phyloP scores from a whole-genome alignment of 2,888 invertebrate genomes.

The Drosophila kuntzei region DNA sequence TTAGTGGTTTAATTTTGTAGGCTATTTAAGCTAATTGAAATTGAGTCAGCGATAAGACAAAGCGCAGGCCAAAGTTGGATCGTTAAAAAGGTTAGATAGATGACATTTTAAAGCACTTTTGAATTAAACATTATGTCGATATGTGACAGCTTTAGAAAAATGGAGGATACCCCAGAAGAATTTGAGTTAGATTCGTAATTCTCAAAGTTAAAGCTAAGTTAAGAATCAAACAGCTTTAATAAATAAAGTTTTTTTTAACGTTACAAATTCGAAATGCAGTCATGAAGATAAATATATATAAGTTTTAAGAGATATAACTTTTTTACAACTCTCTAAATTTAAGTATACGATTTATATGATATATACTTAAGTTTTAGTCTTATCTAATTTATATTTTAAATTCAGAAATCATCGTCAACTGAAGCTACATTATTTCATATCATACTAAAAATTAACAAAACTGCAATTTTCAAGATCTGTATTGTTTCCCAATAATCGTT shows the following conservation, averaged over 20 bases:
- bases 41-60: constrained; percentile 35
- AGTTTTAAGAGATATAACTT: too few species aligned
- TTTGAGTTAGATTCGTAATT: not conserved
- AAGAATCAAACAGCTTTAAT: too few species aligned
- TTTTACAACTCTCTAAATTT: too few species aligned
- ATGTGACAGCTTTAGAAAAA: not conserved
- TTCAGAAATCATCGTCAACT: too few species aligned
- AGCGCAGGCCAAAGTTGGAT: not conserved
- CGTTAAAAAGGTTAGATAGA: not conserved
- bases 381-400: too few species aligned
- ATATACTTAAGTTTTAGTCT: too few species aligned
- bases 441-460: not conserved
- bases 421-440: not conserved
- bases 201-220: too few species aligned
- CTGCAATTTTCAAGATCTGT: not conserved
- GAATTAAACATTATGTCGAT: not conserved
- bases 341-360: too few species aligned
- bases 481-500: not conserved
- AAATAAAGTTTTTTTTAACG: not conserved
- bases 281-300: too few species aligned
- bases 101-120: not conserved
- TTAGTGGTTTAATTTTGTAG: constrained; percentile 42
- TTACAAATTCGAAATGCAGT: too few species aligned
- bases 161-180: not conserved
- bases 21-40: constrained; percentile 55